A percentile compares a stretch with the other conserved stretches of the same genome.
These are phyloP conservation scores for Scolopax rusticola DNA, from an alignment of 2,797 vertebrate genomes.

Conservation along the genomic window DNA sequence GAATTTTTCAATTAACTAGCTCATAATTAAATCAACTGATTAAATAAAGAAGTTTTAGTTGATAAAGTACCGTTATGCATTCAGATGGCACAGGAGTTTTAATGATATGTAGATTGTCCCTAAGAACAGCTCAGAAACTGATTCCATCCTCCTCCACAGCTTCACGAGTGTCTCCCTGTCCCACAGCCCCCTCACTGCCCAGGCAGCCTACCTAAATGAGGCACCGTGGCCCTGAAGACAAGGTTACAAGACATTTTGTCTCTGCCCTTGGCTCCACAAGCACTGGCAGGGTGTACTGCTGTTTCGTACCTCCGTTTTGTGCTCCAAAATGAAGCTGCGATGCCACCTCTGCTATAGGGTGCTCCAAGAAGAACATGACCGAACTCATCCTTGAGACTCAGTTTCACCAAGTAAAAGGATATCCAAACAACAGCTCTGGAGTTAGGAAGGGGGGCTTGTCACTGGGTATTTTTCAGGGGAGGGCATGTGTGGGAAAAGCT, in stretches of 20 bases:
- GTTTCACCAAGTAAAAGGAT: background rate
- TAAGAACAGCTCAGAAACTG: slow-evolving; percentile 16
- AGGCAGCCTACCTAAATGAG: background rate
- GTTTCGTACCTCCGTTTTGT: background rate
- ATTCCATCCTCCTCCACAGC: slow-evolving; percentile 8
- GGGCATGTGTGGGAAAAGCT: background rate
- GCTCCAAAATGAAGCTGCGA: background rate
- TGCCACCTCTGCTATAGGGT: background rate
- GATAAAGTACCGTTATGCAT: slow-evolving; percentile 70
- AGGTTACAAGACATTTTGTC: background rate
- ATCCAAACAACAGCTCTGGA: background rate
- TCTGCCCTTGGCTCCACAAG: background rate
- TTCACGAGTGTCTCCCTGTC: background rate
- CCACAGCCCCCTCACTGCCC: background rate
- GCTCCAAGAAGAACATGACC: background rate
- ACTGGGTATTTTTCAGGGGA: background rate
- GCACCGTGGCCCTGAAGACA: background rate
- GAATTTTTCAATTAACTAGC: slow-evolving; percentile 76
- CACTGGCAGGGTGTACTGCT: background rate
- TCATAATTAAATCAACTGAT: slow-evolving; percentile 78
- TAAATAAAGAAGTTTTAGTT: slow-evolving; percentile 75
- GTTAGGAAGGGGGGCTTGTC: background rate
- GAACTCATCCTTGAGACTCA: background rate
- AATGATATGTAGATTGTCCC: slow-evolving; percentile 73
- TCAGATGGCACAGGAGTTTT: slow-evolving; percentile 63